Evolutionary conservation across 2,888 invertebrate genomes (phyloP), one percentile per base, ranked within the genome.

Genomic region (Andrena praecox): DNA sequence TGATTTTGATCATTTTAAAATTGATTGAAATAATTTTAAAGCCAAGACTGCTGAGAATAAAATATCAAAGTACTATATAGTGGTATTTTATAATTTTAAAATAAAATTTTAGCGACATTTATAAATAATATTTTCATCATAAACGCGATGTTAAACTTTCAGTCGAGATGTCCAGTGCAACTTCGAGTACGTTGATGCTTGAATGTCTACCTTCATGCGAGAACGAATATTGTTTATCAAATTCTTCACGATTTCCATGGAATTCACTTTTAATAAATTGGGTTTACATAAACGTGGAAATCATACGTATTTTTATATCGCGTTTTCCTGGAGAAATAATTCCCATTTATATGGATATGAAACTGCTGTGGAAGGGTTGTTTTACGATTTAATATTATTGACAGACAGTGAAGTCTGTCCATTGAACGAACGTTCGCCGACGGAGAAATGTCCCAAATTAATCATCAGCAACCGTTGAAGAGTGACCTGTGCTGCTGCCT

Each of bases 291-390:
- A 20, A 52, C 52, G 7, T 52, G 2, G 52, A 52, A 52, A 20
- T 52, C 7, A 20, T 52, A 20, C 7, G 20, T 20, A 52, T 52
- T 2, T 52, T 42, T 42, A 52, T 20, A 52, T 20, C 2, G 8
- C n/a, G 52, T n/a, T n/a, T 20, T 2, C 0, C 20, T 20, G 20
- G 52, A 52, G 2, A 5, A 52, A 12, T 42, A 7, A 52, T 20
- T 52, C 20, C 52, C 52, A 20, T 52, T 52, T 52, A 52, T 52
- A 52, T 52, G 20, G 20, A 52, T 52, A 52, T 52, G n/a, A 52
- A 20, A 52, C 8, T 52, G n/a, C 52, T 52, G 20, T 52, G 2
- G 7, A 52, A 20, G 1, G 20, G 8, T 52, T 52, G 20, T 20
- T 52, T 52, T 20, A 20, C 3, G 2, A 20, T 52, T 52, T n/a